phyloP scores from a whole-genome alignment of 2,113 vertebrate species.

The Perca fluviatilis region DNA sequence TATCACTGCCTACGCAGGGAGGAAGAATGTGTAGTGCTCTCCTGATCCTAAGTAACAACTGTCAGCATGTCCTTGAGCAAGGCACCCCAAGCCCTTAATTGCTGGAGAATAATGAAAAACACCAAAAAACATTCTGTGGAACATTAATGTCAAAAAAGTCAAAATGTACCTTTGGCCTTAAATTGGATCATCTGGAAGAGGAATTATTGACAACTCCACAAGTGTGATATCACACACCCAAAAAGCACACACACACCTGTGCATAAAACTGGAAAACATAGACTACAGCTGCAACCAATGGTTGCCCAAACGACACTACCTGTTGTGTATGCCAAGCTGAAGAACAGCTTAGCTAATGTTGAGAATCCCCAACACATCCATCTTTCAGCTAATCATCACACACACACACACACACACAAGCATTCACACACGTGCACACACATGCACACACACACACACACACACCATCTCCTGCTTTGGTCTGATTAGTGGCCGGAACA shows the following conservation, averaged over 20 bases:
- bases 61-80: slow-evolving; percentile 11
- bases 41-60: neutral
- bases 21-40: neutral
- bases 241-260: neutral
- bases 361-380: slow-evolving; percentile 10
- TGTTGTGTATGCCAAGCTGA: neutral
- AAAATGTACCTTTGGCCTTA: neutral
- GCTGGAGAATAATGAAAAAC: neutral
- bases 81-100: neutral
- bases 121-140: neutral
- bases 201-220: neutral
- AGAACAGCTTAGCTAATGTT: neutral
- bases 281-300: slow-evolving; percentile 1
- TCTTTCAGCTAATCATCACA: slow-evolving; percentile 33
- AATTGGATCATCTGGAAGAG: neutral
- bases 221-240: neutral
- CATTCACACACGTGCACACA: neutral
- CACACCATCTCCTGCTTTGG: slow-evolving; percentile 63
- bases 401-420: slow-evolving; percentile 25
- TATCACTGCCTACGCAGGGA: slow-evolving; percentile 18
- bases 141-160: neutral
- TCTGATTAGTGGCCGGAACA: slow-evolving; percentile 85
- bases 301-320: neutral
- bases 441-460: neutral
- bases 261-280: neutral